Evolutionary conservation across 30 jellyfish, hydroid and myxozoan species (phyloP).

Genomic region (Sanderia malayensis): DNA sequence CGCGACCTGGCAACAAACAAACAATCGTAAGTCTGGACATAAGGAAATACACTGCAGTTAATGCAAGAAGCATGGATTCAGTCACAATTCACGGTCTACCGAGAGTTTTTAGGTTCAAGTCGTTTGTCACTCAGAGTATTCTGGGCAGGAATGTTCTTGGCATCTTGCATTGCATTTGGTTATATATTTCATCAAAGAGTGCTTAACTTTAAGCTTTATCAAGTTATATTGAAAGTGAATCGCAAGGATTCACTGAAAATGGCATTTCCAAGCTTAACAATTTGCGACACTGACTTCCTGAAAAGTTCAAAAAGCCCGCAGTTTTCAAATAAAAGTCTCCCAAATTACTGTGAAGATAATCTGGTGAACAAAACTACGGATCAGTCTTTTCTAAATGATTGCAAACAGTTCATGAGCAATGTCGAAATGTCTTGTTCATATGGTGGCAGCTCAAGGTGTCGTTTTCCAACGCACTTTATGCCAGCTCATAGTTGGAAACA

Average conservation of each 20-base stretch:
- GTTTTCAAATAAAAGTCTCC: too few relatives aligned
- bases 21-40: too few relatives aligned
- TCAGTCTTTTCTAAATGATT: not conserved
- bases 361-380: not conserved
- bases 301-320: not conserved
- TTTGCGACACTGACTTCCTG: not conserved
- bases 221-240: not conserved
- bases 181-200: not conserved
- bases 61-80: conserved; percentile 17
- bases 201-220: not conserved
- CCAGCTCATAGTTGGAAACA: not conserved
- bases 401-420: not conserved
- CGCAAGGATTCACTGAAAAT: not conserved
- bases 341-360: too few relatives aligned
- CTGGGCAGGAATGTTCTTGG: not conserved
- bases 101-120: not conserved
- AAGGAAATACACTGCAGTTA: too few relatives aligned
- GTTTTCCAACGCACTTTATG: not conserved
- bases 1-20: too few relatives aligned
- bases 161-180: not conserved
- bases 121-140: not conserved
- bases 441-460: not conserved
- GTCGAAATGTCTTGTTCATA: not conserved
- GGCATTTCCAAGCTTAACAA: not conserved
- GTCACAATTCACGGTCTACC: conserved; percentile 15